phyloP scores from a whole-genome alignment of 1,140 invertebrate genomes.

The Solenopsis fugax region DNA sequence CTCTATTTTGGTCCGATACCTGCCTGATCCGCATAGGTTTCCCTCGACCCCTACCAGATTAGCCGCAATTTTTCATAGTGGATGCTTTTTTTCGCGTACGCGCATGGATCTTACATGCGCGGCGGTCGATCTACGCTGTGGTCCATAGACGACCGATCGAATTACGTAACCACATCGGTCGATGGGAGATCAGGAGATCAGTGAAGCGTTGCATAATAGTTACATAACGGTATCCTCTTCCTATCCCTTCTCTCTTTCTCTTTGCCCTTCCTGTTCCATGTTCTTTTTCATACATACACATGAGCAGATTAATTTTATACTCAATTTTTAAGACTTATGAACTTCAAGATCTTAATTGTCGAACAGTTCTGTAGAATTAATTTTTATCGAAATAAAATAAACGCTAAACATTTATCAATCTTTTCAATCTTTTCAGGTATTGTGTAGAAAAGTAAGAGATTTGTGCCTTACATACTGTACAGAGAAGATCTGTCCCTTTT shows the following conservation, averaged over 20 bases:
- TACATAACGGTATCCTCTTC: conserved; percentile 30
- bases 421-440: conserved; percentile 1
- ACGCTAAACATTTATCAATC: not conserved
- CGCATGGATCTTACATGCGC: not conserved
- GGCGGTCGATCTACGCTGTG: not conserved
- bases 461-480: not conserved
- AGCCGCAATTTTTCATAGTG: conserved; percentile 30
- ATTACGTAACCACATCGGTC: conserved; percentile 46
- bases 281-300: not conserved
- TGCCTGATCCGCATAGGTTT: conserved; percentile 34
- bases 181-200: conserved; percentile 36
- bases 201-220: conserved; percentile 39
- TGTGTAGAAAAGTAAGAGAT: not conserved
- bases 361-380: not conserved
- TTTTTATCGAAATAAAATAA: not conserved
- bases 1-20: conserved; percentile 25
- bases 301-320: not conserved
- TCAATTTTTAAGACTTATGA: not conserved
- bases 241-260: conserved; percentile 15
- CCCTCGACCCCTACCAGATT: conserved; percentile 10
- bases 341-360: not conserved
- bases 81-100: conserved; percentile 43
- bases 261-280: not conserved
- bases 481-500: not conserved
- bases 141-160: conserved; percentile 23